These are phyloP conservation scores for Liasis olivaceus DNA, from an alignment of 2,797 vertebrate genomes.

Conservation along the genomic window DNA sequence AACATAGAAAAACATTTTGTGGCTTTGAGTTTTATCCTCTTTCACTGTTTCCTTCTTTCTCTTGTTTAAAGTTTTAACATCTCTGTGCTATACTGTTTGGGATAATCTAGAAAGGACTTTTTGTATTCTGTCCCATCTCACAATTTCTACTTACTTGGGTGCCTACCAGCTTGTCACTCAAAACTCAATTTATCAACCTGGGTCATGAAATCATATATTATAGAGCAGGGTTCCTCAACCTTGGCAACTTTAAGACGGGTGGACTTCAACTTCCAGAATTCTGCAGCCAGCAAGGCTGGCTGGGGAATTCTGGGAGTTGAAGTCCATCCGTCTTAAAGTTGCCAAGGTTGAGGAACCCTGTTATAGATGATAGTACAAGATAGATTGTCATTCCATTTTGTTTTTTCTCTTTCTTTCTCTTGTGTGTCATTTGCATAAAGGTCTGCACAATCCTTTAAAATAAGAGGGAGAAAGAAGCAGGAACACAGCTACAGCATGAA, in stretches of 20 bases:
- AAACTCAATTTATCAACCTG: not conserved
- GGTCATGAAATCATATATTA: not conserved
- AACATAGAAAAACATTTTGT: not conserved
- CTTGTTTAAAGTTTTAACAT: not conserved
- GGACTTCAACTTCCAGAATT: too few relatives aligned
- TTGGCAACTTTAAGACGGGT: too few relatives aligned
- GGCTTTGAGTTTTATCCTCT: not conserved
- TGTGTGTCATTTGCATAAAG: not conserved
- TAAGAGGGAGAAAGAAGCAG: not conserved
- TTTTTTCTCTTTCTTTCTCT: not conserved
- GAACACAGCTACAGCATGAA: not conserved
- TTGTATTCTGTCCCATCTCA: not conserved
- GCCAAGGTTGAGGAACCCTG: too few relatives aligned
- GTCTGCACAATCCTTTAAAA: not conserved
- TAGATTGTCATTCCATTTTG: not conserved
- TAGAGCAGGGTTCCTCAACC: too few relatives aligned
- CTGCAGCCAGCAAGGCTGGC: too few relatives aligned
- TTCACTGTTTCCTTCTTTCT: constrained; percentile 24
- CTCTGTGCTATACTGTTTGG: not conserved
- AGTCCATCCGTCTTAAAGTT: too few relatives aligned
- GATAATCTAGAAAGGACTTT: not conserved
- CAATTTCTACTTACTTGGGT: not conserved
- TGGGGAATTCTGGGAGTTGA: too few relatives aligned
- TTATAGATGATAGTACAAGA: not conserved
- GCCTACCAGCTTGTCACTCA: not conserved